Base-by-base conservation (phyloP, 2,113 vertebrate species). In the Scytalopus superciliaris region DNA sequence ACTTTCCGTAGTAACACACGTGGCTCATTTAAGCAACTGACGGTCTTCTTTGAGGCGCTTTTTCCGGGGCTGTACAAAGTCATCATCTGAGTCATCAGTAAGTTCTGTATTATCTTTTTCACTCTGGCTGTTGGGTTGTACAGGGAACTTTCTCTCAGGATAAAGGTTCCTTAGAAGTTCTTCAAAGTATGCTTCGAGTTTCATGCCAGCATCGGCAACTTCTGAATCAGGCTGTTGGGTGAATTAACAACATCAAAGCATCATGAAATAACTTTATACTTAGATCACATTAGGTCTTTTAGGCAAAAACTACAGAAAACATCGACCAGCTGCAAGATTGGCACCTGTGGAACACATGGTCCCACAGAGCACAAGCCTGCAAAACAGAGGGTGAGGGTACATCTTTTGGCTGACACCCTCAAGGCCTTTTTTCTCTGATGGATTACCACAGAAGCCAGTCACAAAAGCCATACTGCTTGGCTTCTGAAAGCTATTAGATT, bases 1-100 rank as follows among this genome's bases (percentile, higher is more conserved):
- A 62, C 6, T 59, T 83, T 73, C 73, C 31, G 30, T 40, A 67
- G 76, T 78, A 95, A 79, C 91, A 79, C 90, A 17, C 2, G 57
- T 6, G 47, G 67, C 19, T 49, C 90, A 98, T 97, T 98, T 98
- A 42, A 98, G 96, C 85, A 97, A 47, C 56, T 97, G 98, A 24
- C 97, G 97, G 2, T 98, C 98, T 42, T 98, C 98, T 95, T 98
- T 98, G 94, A 98, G 97, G 37, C 98, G 98, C 39, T 98, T 98
- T 95, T 98, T 98, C 69, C 97, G 97, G 40, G 98, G 98, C 74
- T 98, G 98, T 49, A 98, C 98, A 90, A 98, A 97, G 25, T 98
- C 98, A 76, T 98, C 98, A 24, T 98, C 98, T 0, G 98, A 98
- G 63, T 98, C 98, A 53, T 98, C 97, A 10, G 94, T 98, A 39